phyloP scores from a whole-genome alignment of 2,113 vertebrate genomes.

The Ptyas mucosa region DNA sequence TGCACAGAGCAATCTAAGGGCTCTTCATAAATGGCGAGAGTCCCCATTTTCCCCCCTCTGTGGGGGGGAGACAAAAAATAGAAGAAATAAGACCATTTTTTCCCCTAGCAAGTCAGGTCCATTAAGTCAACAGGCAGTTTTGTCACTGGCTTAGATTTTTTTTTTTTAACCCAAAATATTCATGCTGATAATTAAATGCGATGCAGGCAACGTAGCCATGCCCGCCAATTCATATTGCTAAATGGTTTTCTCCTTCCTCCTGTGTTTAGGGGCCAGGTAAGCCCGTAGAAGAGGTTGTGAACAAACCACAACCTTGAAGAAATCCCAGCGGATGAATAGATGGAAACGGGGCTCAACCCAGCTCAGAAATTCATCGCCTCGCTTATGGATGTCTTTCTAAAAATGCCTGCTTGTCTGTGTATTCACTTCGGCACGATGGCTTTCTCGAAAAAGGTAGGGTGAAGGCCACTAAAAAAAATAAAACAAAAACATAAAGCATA shows the following conservation, averaged over 20 bases:
- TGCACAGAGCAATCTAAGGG: neutral
- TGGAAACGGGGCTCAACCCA: neutral
- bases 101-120: no score
- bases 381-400: neutral
- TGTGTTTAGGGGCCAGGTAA: accelerated
- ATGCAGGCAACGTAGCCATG: neutral
- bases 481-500: no score
- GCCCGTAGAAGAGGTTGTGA: neutral
- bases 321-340: neutral
- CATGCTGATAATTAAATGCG: no score
- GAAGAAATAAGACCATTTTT: neutral
- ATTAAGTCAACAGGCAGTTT: neutral
- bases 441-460: neutral
- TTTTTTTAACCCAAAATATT: neutral
- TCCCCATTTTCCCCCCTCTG: neutral
- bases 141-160: no score
- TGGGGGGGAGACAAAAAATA: neutral
- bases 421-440: neutral
- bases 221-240: neutral
- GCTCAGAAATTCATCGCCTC: no score
- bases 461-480: neutral
- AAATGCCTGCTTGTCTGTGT: neutral
- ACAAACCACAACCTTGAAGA: neutral
- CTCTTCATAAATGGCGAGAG: neutral
- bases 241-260: neutral